Evolutionary conservation across 2,797 vertebrate species (phyloP).

Genomic region (Galago senegalensis): DNA sequence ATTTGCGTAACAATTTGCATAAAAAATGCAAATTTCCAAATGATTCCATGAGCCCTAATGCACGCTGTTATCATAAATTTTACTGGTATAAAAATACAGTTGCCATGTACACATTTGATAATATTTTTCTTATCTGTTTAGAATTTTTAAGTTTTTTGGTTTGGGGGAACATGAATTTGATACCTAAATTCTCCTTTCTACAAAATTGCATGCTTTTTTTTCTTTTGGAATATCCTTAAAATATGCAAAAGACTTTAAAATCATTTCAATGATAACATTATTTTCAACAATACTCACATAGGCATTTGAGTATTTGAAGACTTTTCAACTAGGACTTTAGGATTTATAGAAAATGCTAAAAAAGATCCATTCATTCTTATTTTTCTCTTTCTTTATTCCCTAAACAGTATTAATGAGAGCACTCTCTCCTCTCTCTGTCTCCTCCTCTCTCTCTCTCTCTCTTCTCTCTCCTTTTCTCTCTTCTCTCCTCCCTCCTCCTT

Average conservation of each 20-base stretch:
- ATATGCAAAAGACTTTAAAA: constrained; percentile 3
- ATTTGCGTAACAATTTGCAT: no score
- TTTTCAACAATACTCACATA: constrained; percentile 17
- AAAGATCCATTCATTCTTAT: background rate
- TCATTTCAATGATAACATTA: constrained; percentile 26
- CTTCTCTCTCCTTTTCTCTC: no score
- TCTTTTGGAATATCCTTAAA: background rate
- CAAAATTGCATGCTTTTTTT: background rate
- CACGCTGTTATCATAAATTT: constrained; percentile 18
- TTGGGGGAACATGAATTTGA: background rate
- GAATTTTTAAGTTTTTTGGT: background rate
- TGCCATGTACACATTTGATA: background rate
- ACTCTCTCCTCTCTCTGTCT: background rate
- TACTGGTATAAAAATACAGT: background rate
- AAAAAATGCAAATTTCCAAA: constrained; percentile 48
- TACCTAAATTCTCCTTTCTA: background rate
- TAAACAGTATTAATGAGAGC: background rate
- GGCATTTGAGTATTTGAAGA: background rate
- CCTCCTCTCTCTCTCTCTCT: no score
- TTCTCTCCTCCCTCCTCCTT: no score
- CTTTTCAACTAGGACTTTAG: background rate
- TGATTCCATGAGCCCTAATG: background rate
- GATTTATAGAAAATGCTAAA: background rate
- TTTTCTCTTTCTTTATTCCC: background rate
- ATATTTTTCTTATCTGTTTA: constrained; percentile 37